Conservation (phyloP, 92 coral and sea anemone species). For the Porites divaricata region DNA sequence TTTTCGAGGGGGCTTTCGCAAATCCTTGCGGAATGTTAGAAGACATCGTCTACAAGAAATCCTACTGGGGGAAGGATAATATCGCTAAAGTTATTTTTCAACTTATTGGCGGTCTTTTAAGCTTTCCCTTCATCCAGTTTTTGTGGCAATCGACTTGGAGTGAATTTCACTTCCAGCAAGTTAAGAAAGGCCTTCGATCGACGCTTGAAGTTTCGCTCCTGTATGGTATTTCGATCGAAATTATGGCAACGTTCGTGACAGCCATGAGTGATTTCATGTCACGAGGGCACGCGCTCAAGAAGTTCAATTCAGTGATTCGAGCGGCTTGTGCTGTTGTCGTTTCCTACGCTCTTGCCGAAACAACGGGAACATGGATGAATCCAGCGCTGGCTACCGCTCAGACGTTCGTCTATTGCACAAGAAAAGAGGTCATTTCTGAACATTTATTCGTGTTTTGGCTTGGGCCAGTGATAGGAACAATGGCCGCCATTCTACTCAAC, state of each 20-base stretch:
- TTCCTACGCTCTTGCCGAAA: conserved; percentile 72
- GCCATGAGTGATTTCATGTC: conserved; percentile 71
- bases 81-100: conserved; percentile 67
- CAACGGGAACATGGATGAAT: conserved; percentile 97
- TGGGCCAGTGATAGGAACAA: conserved; percentile 81
- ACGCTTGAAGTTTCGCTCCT: conserved; percentile 76
- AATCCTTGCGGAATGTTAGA: conserved; percentile 90
- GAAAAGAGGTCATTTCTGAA: conserved; percentile 67
- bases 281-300: conserved; percentile 54
- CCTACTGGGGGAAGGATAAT: conserved; percentile 61
- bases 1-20: conserved; percentile 77
- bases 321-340: conserved; percentile 65
- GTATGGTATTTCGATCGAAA: conserved; percentile 81
- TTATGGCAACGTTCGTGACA: conserved; percentile 76
- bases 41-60: conserved; percentile 55
- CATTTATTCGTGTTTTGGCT: conserved; percentile 91
- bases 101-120: conserved; percentile 80
- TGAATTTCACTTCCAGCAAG: conserved; percentile 75
- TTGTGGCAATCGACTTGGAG: conserved; percentile 82
- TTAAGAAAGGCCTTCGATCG: conserved; percentile 75
- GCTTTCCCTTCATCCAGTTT: conserved; percentile 79
- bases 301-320: conserved; percentile 74
- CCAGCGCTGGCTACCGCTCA: conserved; percentile 97
- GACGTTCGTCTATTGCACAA: conserved; percentile 64
- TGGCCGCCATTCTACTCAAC: conserved; percentile 72